Evolutionary conservation across 1,140 invertebrate species (phyloP).

Genomic region (Drosophila kanapiae): DNA sequence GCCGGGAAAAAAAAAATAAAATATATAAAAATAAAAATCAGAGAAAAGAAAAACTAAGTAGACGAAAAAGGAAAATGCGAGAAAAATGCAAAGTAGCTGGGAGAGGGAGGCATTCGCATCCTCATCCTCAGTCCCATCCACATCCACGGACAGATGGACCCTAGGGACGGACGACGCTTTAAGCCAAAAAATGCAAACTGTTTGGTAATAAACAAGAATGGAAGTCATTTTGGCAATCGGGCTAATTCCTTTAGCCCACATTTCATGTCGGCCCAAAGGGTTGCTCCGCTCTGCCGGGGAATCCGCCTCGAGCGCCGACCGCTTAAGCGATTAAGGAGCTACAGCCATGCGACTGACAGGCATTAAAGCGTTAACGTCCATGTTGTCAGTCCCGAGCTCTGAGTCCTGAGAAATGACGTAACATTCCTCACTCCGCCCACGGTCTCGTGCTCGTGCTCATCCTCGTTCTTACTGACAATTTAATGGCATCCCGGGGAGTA

Average conservation of each 20-base stretch:
- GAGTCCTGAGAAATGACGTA: constrained; percentile 45
- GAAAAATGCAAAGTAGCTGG: constrained; percentile 50
- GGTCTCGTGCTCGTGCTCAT: not conserved
- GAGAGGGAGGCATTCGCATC: not conserved
- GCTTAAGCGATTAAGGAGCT: constrained; percentile 50
- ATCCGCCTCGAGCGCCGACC: constrained; percentile 15
- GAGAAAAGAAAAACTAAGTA: constrained; percentile 27
- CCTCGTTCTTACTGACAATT: constrained; percentile 6
- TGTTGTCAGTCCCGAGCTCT: constrained; percentile 39
- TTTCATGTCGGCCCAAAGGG: constrained; percentile 45
- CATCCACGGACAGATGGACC: constrained; percentile 17
- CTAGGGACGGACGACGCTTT: constrained; percentile 15
- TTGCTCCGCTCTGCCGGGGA: constrained; percentile 14
- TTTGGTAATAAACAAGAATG: constrained; percentile 64
- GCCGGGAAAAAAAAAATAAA: constrained; percentile 6
- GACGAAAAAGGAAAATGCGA: constrained; percentile 25
- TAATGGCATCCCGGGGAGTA: constrained; percentile 28
- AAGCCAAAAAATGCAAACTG: constrained; percentile 56
- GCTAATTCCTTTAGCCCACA: constrained; percentile 54
- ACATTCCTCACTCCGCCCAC: constrained; percentile 30
- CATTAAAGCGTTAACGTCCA: constrained; percentile 51
- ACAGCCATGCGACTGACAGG: constrained; percentile 44
- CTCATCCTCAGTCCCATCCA: not conserved
- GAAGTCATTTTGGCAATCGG: constrained; percentile 50
- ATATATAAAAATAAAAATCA: constrained; percentile 13